A percentile compares a stretch with the other conserved stretches of the same genome.
Evolutionary conservation across 2,888 invertebrate genomes (phyloP).

Genomic region (Chaetogeoica ovagalla): DNA sequence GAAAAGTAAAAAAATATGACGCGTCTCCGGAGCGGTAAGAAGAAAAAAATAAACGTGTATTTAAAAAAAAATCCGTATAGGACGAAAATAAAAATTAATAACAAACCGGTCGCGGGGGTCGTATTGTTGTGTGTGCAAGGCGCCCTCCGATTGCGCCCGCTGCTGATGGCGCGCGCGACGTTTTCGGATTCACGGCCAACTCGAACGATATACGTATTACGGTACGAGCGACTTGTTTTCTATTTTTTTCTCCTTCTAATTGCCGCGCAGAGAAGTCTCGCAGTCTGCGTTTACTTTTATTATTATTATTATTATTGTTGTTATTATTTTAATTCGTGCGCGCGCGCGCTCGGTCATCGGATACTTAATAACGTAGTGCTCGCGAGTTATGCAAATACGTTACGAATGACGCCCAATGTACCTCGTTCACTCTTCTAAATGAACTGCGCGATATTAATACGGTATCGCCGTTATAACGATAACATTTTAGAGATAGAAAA

Average conservation of each 20-base stretch:
- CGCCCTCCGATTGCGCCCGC: no score
- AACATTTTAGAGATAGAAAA: no score
- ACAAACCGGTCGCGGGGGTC: constrained; percentile 6
- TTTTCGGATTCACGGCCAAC: constrained; percentile 31
- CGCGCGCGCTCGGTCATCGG: not conserved
- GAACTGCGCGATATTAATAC: constrained; percentile 6
- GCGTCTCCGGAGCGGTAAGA: no score
- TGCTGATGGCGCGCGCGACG: constrained; percentile 13
- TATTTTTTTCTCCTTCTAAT: not conserved
- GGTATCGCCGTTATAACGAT: no score
- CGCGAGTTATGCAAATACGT: no score
- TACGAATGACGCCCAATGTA: not conserved
- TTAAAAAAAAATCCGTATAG: not conserved
- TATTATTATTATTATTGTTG: no score
- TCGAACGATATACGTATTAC: not conserved
- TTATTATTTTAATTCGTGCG: no score
- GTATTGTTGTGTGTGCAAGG: constrained; percentile 15
- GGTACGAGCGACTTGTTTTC: no score
- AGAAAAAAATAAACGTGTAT: not conserved
- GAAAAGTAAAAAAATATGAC: no score
- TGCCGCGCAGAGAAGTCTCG: constrained; percentile 5
- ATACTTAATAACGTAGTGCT: not conserved
- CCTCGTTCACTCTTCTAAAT: constrained; percentile 17
- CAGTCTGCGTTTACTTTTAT: constrained; percentile 3
- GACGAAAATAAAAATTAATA: not conserved